A percentile compares a stretch with the other conserved stretches of the same genome.
Conservation (phyloP, 2,113 vertebrate genomes). For the Carlito syrichta region DNA sequence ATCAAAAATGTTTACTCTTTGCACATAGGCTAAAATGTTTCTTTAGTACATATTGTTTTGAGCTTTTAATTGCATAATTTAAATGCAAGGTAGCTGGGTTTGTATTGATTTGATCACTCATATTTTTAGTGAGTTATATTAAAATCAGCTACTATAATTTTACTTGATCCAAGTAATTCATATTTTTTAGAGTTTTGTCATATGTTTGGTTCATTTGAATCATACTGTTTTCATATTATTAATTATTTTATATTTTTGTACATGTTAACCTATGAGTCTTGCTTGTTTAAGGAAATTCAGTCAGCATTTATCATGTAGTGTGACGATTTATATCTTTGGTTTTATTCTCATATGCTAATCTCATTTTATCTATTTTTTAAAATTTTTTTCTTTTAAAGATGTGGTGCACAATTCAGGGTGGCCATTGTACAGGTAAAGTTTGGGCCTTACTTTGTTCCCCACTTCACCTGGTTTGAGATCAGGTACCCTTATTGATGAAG, state of each 20-base stretch:
- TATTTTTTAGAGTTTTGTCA: neutral
- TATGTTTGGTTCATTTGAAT: neutral
- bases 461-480: too few species aligned
- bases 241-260: neutral
- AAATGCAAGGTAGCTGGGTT: neutral
- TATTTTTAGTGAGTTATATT: constrained; percentile 19
- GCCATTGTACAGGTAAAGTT: too few species aligned
- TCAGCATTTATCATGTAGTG: neutral
- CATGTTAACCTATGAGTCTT: neutral
- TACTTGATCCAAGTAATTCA: neutral
- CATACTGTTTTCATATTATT: neutral
- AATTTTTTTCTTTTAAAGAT: too few species aligned
- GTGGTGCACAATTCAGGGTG: too few species aligned
- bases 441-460: too few species aligned
- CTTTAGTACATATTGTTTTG: constrained; percentile 8
- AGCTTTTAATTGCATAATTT: constrained; percentile 7
- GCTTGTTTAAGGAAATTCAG: neutral
- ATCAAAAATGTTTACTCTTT: neutral
- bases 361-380: neutral
- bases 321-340: neutral
- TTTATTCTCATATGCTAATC: neutral
- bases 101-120: constrained; percentile 3
- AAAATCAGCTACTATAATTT: neutral
- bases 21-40: neutral
- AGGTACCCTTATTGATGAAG: too few species aligned